A percentile compares a stretch with the other conserved stretches of the same genome.
Evolutionary conservation across 2,888 invertebrate species (phyloP).

Genomic region (Agrochola litura): DNA sequence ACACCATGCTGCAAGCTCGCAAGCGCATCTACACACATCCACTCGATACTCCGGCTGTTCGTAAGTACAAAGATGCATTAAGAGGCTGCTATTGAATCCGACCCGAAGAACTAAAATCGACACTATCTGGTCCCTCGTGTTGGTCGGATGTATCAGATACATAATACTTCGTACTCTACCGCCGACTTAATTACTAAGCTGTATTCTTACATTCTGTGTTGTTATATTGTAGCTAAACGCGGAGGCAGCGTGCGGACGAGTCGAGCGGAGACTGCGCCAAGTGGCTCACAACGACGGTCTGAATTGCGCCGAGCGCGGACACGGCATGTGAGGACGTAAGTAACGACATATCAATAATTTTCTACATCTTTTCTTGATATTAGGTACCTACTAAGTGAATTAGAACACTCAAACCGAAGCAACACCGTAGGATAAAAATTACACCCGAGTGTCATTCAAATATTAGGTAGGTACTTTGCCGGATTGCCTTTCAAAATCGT

Average conservation of each 20-base stretch:
- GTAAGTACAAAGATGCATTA: conserved; percentile 65
- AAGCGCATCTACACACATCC: conserved; percentile 91
- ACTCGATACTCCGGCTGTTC: conserved; percentile 71
- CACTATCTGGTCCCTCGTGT: background rate
- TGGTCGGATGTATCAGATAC: background rate
- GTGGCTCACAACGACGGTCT: conserved; percentile 71
- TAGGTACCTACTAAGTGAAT: too few species aligned
- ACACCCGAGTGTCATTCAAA: too few species aligned
- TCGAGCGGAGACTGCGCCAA: conserved; percentile 74
- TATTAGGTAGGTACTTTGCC: too few species aligned
- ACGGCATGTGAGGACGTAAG: conserved; percentile 70
- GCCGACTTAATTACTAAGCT: background rate
- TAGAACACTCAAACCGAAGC: too few species aligned
- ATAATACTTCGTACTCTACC: background rate
- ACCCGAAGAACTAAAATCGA: background rate
- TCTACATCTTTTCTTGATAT: too few species aligned
- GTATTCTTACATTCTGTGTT: background rate
- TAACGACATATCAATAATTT: conserved; percentile 1
- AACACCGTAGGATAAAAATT: too few species aligned
- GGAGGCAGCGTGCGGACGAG: conserved; percentile 69
- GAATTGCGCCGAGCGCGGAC: conserved; percentile 74
- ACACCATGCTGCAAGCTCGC: conserved; percentile 96
- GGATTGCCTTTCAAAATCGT: too few species aligned
- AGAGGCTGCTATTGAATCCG: background rate
- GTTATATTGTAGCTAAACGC: conserved; percentile 60